Base-by-base conservation (phyloP, 2,113 vertebrate genomes). In the Nesogale talazaci region DNA sequence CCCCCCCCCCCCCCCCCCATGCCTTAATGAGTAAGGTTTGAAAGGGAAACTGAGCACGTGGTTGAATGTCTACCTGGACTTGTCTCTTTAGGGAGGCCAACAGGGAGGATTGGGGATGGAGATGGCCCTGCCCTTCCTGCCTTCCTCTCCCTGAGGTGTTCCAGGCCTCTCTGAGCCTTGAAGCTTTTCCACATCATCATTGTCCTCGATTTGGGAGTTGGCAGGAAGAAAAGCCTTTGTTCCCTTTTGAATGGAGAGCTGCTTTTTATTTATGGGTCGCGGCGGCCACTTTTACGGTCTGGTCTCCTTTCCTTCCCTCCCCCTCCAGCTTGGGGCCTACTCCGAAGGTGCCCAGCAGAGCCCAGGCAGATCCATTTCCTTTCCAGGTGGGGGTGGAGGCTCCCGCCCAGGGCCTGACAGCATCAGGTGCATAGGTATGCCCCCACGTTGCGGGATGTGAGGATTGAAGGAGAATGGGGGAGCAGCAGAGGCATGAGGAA, bases 221-320 rank as follows among this genome's bases (percentile, higher is more conserved):
- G 75, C 92, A 92, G 91, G 84, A 93, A 96, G 78, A 57, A 86
- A 70, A 1, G 81, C n/a, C 87, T 96, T 96, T 95, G 94, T 96
- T 93, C 34, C 61, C 36, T 84, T 94, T 91, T 89, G 40, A 70
- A 94, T 85, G 46, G 46, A 94, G 14, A 23, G 31, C 27, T 59
- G 22, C 12, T 69, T 90, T 61, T 88, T 92, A 16, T 89, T 75
- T 86, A 87, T 56, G 61, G 29, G 63, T 82, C 78, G n/a, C n/a
- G n/a, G n/a, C 25, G 52, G 29, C 38, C 78, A n/a, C 69, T 90
- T 95, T 95, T 90, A 38, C n/a, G 17, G 46, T 52, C 46, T 52
- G 46, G 59, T 61, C 59, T 61, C 59, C 6, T 23, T 23, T 23
- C 11, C 59, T 61, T 61, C 59, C 22, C 36, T n/a, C 31, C 5